phyloP scores from a whole-genome alignment of 1,140 invertebrate genomes.

The Sitobion miscanthi region DNA sequence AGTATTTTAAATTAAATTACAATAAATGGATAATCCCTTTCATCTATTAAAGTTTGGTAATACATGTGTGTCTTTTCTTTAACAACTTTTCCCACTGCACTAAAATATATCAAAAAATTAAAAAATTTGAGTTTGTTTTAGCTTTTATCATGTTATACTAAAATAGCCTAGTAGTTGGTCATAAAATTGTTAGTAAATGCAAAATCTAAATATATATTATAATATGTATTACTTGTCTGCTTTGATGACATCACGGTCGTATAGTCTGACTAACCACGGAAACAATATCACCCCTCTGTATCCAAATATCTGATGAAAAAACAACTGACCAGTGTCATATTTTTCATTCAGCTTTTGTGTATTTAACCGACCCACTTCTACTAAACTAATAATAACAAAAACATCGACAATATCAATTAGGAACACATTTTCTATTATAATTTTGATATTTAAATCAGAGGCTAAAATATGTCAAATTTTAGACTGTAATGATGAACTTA shows the following conservation, averaged over 20 bases:
- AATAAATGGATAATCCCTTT: constrained; percentile 93
- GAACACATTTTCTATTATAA: background rate
- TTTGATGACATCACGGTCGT: constrained; percentile 82
- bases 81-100: constrained; percentile 79
- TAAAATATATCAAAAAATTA: constrained; percentile 38
- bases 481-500: background rate
- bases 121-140: background rate
- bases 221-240: constrained; percentile 58
- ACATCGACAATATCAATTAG: background rate
- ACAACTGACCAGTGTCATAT: constrained; percentile 94
- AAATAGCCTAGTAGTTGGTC: background rate
- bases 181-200: background rate
- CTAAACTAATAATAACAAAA: constrained; percentile 66
- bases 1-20: constrained; percentile 68
- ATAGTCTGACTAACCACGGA: constrained; percentile 93
- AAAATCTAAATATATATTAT: background rate
- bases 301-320: constrained; percentile 93
- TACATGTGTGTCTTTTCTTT: constrained; percentile 91
- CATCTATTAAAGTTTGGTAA: constrained; percentile 96
- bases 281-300: constrained; percentile 95
- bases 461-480: too few relatives aligned
- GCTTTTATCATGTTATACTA: background rate
- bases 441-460: too few relatives aligned
- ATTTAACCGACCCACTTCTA: constrained; percentile 82
- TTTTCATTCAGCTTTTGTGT: constrained; percentile 83